Evolutionary conservation across 2,113 vertebrate genomes (phyloP).

Genomic region (Budorcas taxicolor): DNA sequence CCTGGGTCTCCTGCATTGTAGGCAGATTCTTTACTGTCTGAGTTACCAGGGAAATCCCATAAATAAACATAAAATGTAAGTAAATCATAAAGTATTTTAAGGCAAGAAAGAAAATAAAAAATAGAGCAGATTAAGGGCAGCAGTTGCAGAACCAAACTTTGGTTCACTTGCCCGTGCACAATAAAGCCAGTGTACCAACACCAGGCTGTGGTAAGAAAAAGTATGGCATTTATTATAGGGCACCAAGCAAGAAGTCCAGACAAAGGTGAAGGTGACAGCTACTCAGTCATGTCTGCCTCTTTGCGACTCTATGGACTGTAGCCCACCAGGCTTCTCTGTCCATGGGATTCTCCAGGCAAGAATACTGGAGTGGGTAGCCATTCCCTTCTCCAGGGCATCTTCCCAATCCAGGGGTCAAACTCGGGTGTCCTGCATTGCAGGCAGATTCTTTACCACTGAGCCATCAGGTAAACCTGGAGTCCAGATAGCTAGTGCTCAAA

Average conservation of each 20-base stretch:
- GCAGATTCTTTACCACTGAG: background rate
- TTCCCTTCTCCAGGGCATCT: background rate
- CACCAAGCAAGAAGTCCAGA: background rate
- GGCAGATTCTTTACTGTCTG: background rate
- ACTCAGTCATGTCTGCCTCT: background rate
- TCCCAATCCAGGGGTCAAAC: background rate
- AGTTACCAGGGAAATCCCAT: background rate
- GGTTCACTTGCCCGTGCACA: background rate
- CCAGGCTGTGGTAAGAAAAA: background rate
- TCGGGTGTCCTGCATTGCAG: background rate
- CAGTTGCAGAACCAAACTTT: background rate
- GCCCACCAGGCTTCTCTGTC: background rate
- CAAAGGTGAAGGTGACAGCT: background rate
- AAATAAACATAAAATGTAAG: background rate
- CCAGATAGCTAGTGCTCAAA: background rate
- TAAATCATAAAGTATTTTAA: background rate
- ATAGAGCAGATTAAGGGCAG: background rate
- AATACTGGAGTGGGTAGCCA: background rate
- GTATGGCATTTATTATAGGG: background rate
- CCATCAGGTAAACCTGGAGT: background rate
- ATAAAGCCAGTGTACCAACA: background rate
- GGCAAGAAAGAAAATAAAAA: background rate
- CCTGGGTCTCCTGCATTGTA: background rate
- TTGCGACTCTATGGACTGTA: background rate
- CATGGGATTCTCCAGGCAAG: background rate